Conservation (phyloP, 2,888 invertebrate species). For the Latrodectus hesperus region DNA sequence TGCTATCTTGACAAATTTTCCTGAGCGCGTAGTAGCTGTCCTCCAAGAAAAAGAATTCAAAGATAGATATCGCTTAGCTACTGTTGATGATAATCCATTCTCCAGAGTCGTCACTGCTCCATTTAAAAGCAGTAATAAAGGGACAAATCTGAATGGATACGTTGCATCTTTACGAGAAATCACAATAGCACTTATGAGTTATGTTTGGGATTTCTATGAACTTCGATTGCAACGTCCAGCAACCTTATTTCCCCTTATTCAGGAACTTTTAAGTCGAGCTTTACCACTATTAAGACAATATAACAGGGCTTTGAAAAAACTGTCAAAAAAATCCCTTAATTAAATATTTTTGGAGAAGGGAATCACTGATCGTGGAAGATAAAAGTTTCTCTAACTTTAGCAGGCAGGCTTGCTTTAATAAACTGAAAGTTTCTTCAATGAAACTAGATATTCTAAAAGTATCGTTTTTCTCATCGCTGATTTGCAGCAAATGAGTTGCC, state of each 20-base stretch:
- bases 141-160: conserved; percentile 1
- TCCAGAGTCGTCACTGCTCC: conserved; percentile 38
- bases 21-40: conserved; percentile 69
- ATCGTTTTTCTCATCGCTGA: no score
- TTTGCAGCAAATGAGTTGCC: no score
- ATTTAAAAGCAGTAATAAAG: conserved; percentile 9
- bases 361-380: no score
- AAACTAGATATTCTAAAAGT: no score
- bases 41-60: conserved; percentile 69
- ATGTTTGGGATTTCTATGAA: conserved; percentile 65
- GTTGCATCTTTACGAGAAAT: conserved; percentile 50
- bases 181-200: conserved; percentile 60
- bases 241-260: conserved; percentile 56
- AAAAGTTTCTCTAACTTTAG: no score
- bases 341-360: background rate
- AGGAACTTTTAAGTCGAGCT: conserved; percentile 48
- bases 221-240: conserved; percentile 52
- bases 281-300: conserved; percentile 29
- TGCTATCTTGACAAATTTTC: conserved; percentile 71
- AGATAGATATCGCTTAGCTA: conserved; percentile 68
- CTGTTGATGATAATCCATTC: conserved; percentile 70
- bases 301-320: background rate
- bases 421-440: no score
- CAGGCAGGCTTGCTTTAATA: no score
- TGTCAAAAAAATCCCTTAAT: conserved; percentile 6